Evolutionary conservation across 1,140 invertebrate species (phyloP).

Genomic region (Pseudoatta argentina): DNA sequence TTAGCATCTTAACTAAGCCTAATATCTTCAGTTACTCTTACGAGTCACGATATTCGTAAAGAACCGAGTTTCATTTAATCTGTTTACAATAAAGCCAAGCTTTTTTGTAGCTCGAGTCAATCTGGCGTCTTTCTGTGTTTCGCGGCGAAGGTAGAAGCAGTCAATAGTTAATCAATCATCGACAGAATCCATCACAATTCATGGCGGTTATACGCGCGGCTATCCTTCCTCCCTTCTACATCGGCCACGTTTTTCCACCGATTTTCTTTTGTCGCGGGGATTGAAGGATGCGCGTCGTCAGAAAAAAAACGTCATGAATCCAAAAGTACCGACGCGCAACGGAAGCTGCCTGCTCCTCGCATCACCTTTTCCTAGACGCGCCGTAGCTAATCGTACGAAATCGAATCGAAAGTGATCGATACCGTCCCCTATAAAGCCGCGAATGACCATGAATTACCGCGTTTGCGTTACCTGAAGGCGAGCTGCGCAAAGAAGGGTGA

Average conservation of each 20-base stretch:
- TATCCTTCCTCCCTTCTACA: constrained; percentile 52
- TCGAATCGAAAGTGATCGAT: constrained; percentile 80
- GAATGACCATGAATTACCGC: constrained; percentile 74
- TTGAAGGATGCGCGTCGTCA: constrained; percentile 31
- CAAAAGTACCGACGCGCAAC: constrained; percentile 68
- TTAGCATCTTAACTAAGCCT: not conserved
- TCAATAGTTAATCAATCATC: constrained; percentile 58
- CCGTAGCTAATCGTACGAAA: constrained; percentile 79
- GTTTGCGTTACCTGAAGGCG: constrained; percentile 39
- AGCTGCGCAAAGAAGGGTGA: constrained; percentile 45
- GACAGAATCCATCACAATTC: constrained; percentile 44
- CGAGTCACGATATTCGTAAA: not conserved
- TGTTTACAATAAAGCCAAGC: not conserved
- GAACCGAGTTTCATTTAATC: not conserved
- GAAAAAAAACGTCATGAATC: constrained; percentile 76
- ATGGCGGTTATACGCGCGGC: constrained; percentile 36
- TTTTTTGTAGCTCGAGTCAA: not conserved
- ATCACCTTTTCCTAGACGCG: constrained; percentile 43
- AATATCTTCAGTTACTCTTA: not conserved
- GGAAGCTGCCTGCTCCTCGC: constrained; percentile 43
- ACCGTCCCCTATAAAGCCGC: constrained; percentile 64
- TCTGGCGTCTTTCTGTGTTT: constrained; percentile 16
- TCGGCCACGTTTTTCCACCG: constrained; percentile 47
- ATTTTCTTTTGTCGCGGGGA: constrained; percentile 37
- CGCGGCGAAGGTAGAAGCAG: not conserved